These are phyloP conservation scores for Fragum fragum DNA, from an alignment of 2,888 invertebrate genomes.

Conservation along the genomic window DNA sequence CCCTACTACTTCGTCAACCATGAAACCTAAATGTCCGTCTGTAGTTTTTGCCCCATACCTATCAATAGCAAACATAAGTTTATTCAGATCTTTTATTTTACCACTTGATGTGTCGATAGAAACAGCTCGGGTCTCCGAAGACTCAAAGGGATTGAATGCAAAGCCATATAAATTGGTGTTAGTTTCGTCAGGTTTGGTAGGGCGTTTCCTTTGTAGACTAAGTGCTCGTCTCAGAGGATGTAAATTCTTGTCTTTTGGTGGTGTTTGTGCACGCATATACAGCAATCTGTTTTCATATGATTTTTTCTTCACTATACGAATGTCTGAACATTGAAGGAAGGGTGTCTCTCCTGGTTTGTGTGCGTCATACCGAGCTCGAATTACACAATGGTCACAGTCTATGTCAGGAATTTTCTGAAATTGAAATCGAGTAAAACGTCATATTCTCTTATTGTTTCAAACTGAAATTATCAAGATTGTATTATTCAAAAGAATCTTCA, in stretches of 20 bases:
- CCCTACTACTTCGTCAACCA: slow-evolving; percentile 61
- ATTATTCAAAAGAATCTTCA: too few species aligned
- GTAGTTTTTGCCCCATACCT: slow-evolving; percentile 2
- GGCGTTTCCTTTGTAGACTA: slow-evolving; percentile 30
- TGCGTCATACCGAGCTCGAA: slow-evolving; percentile 71
- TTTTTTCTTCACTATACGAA: slow-evolving; percentile 45
- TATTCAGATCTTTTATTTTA: slow-evolving; percentile 39
- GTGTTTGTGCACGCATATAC: slow-evolving; percentile 23
- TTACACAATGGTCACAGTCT: slow-evolving; percentile 73
- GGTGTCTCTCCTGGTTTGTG: slow-evolving; percentile 76
- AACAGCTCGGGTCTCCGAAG: slow-evolving; percentile 56
- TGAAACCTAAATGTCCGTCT: slow-evolving; percentile 36
- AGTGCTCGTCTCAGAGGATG: slow-evolving; percentile 44
- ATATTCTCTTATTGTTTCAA: too few species aligned
- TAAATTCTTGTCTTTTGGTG: slow-evolving; percentile 28
- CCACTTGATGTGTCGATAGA: slow-evolving; percentile 61
- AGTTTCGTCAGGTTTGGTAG: background rate
- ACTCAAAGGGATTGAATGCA: slow-evolving; percentile 67
- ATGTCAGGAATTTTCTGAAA: slow-evolving; percentile 72
- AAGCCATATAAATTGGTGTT: slow-evolving; percentile 60
- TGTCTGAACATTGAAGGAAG: slow-evolving; percentile 76
- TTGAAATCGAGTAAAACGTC: background rate
- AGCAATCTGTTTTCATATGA: slow-evolving; percentile 10
- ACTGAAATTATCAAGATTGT: too few species aligned
- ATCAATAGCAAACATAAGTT: slow-evolving; percentile 67